These are phyloP conservation scores for Urechis unicinctus DNA, from an alignment of 2,888 invertebrate species.

Conservation along the genomic window DNA sequence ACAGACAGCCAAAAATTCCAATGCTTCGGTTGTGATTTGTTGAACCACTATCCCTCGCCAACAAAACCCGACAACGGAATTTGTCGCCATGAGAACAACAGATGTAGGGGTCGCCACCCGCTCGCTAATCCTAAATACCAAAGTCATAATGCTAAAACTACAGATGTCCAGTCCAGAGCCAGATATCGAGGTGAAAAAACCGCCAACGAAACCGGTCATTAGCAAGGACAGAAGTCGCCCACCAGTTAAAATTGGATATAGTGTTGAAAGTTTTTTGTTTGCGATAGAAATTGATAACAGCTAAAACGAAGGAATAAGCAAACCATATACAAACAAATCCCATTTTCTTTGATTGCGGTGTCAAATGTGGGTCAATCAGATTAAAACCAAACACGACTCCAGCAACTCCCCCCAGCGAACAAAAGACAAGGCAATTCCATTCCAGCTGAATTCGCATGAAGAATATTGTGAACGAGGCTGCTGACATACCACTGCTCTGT, in stretches of 20 bases:
- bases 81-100: slow-evolving; percentile 35
- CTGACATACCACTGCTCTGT: slow-evolving; percentile 33
- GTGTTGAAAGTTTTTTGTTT: slow-evolving; percentile 24
- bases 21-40: slow-evolving; percentile 17
- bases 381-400: slow-evolving; percentile 37
- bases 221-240: slow-evolving; percentile 29
- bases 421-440: slow-evolving; percentile 26
- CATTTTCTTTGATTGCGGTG: slow-evolving; percentile 38
- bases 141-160: slow-evolving; percentile 25
- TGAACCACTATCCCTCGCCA: slow-evolving; percentile 29
- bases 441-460: slow-evolving; percentile 28
- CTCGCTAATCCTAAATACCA: slow-evolving; percentile 20
- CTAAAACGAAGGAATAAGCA: slow-evolving; percentile 39
- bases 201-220: slow-evolving; percentile 36
- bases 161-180: slow-evolving; percentile 42
- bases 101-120: slow-evolving; percentile 43
- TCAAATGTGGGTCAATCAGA: slow-evolving; percentile 30
- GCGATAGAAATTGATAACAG: slow-evolving; percentile 33
- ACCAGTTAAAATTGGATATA: slow-evolving; percentile 19
- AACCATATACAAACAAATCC: slow-evolving; percentile 42
- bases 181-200: slow-evolving; percentile 36
- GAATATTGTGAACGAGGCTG: slow-evolving; percentile 35
- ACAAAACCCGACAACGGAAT: slow-evolving; percentile 26
- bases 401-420: slow-evolving; percentile 29
- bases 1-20: slow-evolving; percentile 25